Base-by-base conservation (phyloP, 2,113 vertebrate species). In the Ailurus styani region DNA sequence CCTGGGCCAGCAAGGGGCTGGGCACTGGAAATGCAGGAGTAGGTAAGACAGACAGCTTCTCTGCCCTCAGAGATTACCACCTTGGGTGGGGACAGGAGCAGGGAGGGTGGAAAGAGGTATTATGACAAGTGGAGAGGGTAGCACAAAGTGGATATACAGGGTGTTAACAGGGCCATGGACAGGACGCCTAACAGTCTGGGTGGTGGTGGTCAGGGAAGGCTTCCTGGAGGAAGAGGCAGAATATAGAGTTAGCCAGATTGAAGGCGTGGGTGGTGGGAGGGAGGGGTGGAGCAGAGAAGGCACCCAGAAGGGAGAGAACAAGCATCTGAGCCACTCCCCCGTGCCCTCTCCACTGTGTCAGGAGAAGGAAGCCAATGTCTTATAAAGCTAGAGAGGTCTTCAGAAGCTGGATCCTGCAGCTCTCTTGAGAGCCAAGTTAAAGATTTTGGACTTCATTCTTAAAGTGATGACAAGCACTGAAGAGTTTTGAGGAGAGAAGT, bases 391-490 rank as follows among this genome's bases (percentile, higher is more conserved):
- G 55, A 72, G 31, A 29, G 37, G 12, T 25, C n/a, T 23, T 10
- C 7, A 25, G 66, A 31, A 66, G 20, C 66, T 70, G 90, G 64
- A 12, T 25, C 55, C 2, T 2, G 8, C 6, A 34, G n/a, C 17
- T 34, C 37, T 78, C 27, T 47, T 29, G 23, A 86, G 50, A 70
- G 27, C 13, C n/a, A 87, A n/a, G 15, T 15, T 45, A 52, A 93
- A 60, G 31, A 10, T 29, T 77, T 70, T 77, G 66, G n/a, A 55
- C 55, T 62, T 66, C 47, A 54, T 10, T 82, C 31, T 55, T 40
- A 60, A 0, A 21, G 47, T 0, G 0, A 82, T 0, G 13, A 37
- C 0, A 29, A 52, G 50, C 9, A 7, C 7, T 8, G 17, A 34
- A 68, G 66, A 70, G 17, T 64, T 93, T n/a, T 54, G 57, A 91